These are phyloP conservation scores for Carettochelys insculpta DNA, from an alignment of 2,113 vertebrate species.

Conservation along the genomic window DNA sequence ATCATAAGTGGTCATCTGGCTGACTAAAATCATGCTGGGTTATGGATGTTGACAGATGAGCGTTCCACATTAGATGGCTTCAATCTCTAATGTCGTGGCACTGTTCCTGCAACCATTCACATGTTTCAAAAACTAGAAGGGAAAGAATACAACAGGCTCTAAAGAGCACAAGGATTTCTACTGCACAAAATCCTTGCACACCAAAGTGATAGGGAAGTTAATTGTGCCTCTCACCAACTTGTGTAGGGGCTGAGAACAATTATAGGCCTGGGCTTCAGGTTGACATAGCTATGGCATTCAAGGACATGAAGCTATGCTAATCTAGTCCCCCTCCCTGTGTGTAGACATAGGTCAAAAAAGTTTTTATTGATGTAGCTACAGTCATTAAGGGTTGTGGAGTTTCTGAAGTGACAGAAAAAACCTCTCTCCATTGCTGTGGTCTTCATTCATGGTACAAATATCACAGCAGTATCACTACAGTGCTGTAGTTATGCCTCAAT, in stretches of 20 bases:
- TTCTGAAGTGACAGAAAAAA: background rate
- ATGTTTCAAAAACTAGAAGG: constrained; percentile 23
- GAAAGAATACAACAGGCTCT: background rate
- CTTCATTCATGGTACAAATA: background rate
- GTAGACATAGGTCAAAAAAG: background rate
- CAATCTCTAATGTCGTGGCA: too few relatives aligned
- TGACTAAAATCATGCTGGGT: too few relatives aligned
- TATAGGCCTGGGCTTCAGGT: background rate
- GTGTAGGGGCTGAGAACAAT: background rate
- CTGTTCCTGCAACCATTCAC: background rate
- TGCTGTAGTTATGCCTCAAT: background rate
- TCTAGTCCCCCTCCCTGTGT: background rate
- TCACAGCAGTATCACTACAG: background rate
- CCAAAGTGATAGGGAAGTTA: background rate
- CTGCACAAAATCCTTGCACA: background rate
- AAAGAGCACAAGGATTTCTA: background rate
- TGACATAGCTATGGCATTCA: background rate
- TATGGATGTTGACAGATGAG: too few relatives aligned
- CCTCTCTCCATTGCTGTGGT: background rate
- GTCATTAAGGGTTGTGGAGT: background rate
- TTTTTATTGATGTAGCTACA: background rate
- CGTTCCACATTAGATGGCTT: too few relatives aligned
- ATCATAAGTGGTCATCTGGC: too few relatives aligned
- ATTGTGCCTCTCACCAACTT: background rate
- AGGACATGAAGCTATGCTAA: background rate